phyloP scores from a whole-genome alignment of 1,140 invertebrate genomes.

The Cydia pomonella region DNA sequence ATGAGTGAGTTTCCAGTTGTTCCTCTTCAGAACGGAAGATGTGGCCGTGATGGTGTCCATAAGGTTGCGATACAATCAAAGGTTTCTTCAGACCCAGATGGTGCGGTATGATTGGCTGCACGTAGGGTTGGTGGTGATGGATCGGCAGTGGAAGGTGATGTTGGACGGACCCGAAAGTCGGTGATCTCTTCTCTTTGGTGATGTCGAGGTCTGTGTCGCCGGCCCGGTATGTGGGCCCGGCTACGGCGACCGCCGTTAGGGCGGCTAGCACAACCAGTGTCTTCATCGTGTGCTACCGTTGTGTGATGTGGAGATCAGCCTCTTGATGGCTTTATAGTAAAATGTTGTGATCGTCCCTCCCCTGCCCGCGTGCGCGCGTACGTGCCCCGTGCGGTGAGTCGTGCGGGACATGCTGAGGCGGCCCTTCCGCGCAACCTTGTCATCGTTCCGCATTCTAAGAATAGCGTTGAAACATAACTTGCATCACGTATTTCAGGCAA shows the following conservation, averaged over 20 bases:
- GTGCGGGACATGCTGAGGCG: slow-evolving; percentile 44
- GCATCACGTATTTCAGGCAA: slow-evolving; percentile 19
- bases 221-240: slow-evolving; percentile 49
- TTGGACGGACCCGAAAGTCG: not conserved
- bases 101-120: slow-evolving; percentile 15
- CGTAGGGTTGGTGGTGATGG: slow-evolving; percentile 24
- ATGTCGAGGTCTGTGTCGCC: slow-evolving; percentile 41
- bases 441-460: slow-evolving; percentile 27
- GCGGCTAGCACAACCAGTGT: slow-evolving; percentile 59
- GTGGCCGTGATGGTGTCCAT: slow-evolving; percentile 15
- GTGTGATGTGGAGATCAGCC: slow-evolving; percentile 53
- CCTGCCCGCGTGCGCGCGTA: slow-evolving; percentile 48
- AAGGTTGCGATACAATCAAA: not conserved
- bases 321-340: slow-evolving; percentile 64
- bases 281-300: slow-evolving; percentile 60
- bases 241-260: slow-evolving; percentile 51
- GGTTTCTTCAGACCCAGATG: slow-evolving; percentile 22
- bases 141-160: slow-evolving; percentile 1
- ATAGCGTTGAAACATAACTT: slow-evolving; percentile 8
- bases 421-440: slow-evolving; percentile 40
- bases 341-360: slow-evolving; percentile 36
- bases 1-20: not conserved
- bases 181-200: slow-evolving; percentile 14
- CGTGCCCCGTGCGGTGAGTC: slow-evolving; percentile 51
- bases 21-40: slow-evolving; percentile 3